phyloP scores from a whole-genome alignment of 2,113 vertebrate genomes.

The Sinocyclocheilus rhinocerous region DNA sequence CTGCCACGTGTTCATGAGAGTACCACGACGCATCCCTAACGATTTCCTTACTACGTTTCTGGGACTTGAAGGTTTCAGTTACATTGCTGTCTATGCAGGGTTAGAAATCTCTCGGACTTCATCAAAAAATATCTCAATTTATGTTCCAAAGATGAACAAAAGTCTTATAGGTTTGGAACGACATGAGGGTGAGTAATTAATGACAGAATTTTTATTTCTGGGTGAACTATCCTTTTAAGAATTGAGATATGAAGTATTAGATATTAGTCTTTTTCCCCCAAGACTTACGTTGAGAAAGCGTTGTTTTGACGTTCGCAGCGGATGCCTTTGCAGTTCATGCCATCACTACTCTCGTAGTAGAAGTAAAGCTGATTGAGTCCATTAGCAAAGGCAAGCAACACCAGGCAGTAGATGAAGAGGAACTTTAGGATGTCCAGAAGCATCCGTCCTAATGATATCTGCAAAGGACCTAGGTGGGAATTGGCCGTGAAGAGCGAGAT shows the following conservation, averaged over 20 bases:
- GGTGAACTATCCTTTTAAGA: not conserved
- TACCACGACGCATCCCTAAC: too few relatives aligned
- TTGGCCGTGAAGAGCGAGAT: constrained; percentile 98
- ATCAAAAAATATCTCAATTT: too few relatives aligned
- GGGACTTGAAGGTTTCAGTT: too few relatives aligned
- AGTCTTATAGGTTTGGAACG: too few relatives aligned
- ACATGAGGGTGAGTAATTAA: too few relatives aligned
- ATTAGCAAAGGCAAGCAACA: constrained; percentile 94
- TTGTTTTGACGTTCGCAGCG: constrained; percentile 91
- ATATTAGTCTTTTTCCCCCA: not conserved
- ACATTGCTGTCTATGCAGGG: too few relatives aligned
- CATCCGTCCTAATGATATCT: constrained; percentile 98
- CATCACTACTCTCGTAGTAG: constrained; percentile 82
- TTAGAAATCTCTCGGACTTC: too few relatives aligned
- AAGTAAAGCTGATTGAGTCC: constrained; percentile 97
- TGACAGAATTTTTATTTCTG: too few relatives aligned
- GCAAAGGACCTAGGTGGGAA: constrained; percentile 95
- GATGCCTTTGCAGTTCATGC: constrained; percentile 84
- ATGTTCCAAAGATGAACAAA: too few relatives aligned
- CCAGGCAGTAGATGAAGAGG: constrained; percentile 98
- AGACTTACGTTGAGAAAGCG: constrained; percentile 96
- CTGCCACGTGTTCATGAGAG: too few relatives aligned
- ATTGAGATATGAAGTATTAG: not conserved
- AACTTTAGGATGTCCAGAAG: constrained; percentile 99
- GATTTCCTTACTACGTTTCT: too few relatives aligned